Conservation (phyloP, 2,888 invertebrate species). For the Cosmia pyralina region DNA sequence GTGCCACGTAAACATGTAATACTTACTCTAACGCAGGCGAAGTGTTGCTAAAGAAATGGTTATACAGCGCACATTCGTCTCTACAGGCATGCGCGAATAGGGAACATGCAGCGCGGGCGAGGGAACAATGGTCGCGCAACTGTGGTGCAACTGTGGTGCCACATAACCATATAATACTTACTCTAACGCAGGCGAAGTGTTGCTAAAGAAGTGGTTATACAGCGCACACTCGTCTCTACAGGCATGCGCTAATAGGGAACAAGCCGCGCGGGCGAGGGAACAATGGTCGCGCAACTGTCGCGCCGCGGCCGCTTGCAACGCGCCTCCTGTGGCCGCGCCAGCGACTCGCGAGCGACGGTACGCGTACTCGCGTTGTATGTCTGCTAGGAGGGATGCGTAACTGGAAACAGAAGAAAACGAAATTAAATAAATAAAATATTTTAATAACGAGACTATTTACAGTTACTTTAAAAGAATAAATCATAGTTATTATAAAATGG, state of each 20-base stretch:
- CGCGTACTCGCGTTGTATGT: conserved; percentile 92
- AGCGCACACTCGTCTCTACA: conserved; percentile 98
- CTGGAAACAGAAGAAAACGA: not conserved
- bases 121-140: not conserved
- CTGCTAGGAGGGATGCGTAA: conserved; percentile 92
- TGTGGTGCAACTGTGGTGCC: not conserved
- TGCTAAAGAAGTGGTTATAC: conserved; percentile 96
- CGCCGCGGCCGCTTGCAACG: conserved; percentile 93
- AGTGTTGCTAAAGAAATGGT: conserved; percentile 92
- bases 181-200: conserved; percentile 92
- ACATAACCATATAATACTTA: conserved; percentile 76
- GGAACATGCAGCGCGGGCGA: not conserved
- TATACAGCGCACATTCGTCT: conserved; percentile 75
- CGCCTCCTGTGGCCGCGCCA: conserved; percentile 92
- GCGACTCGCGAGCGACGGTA: conserved; percentile 90
- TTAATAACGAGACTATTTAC: not conserved
- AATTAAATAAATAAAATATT: not conserved
- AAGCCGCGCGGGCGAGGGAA: conserved; percentile 90
- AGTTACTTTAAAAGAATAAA: not conserved
- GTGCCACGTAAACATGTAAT: conserved; percentile 83
- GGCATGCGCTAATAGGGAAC: conserved; percentile 97
- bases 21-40: conserved; percentile 66
- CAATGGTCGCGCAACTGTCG: conserved; percentile 82
- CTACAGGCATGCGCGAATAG: too few relatives aligned
- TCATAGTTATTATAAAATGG: not conserved